phyloP scores from a whole-genome alignment of 2,113 vertebrate species.

The Mionectes macconnelli region DNA sequence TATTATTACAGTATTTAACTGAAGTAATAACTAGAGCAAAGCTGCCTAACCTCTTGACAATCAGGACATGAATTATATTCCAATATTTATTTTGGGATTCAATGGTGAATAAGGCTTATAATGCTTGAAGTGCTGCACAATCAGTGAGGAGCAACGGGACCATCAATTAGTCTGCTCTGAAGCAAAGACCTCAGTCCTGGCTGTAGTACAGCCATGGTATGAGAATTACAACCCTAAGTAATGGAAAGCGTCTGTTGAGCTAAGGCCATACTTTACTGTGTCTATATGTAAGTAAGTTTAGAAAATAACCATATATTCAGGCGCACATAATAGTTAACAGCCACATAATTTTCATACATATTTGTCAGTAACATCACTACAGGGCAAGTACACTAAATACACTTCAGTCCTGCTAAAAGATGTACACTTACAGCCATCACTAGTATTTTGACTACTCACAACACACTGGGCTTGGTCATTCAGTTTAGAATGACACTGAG shows the following conservation, averaged over 20 bases:
- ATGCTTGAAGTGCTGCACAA: background rate
- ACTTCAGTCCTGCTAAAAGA: background rate
- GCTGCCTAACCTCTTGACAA: background rate
- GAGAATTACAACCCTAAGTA: rapidly evolving
- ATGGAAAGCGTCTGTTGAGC: background rate
- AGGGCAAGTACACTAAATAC: background rate
- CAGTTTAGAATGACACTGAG: background rate
- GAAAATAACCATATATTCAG: background rate
- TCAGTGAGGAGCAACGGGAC: background rate
- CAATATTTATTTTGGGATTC: background rate
- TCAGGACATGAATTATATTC: background rate
- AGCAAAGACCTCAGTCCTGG: background rate
- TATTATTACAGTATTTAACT: constrained; percentile 37
- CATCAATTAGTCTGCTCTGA: background rate
- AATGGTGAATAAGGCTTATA: background rate
- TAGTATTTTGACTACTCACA: background rate
- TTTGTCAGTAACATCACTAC: background rate
- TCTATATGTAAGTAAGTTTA: background rate
- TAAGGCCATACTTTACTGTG: background rate
- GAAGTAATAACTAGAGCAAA: constrained; percentile 12
- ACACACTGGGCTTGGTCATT: background rate
- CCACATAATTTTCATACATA: background rate
- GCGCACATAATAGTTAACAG: background rate
- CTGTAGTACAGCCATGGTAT: background rate
- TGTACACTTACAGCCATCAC: background rate